These are phyloP conservation scores for Cybosia mesomella DNA, from an alignment of 2,888 invertebrate genomes.

Conservation along the genomic window DNA sequence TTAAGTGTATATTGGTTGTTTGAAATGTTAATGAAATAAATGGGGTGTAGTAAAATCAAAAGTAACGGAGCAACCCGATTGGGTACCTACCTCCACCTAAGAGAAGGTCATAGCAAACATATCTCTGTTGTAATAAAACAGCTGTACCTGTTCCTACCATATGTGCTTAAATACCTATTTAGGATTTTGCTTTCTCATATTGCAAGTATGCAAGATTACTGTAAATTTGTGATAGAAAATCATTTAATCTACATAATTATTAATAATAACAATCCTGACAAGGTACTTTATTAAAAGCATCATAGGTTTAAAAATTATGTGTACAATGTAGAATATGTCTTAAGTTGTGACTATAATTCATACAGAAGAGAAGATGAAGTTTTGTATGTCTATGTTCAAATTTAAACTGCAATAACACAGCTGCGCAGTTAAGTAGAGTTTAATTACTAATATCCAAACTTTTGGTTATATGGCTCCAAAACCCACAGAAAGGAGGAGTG, in stretches of 20 bases:
- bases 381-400: background rate
- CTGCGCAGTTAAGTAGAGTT: conserved; percentile 12
- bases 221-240: no score
- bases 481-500: conserved; percentile 37
- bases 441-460: conserved; percentile 30
- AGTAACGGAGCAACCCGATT: background rate
- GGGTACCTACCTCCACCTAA: background rate
- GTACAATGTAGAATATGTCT: no score
- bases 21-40: background rate
- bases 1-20: background rate
- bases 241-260: no score
- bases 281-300: no score
- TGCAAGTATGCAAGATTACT: no score
- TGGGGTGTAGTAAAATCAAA: background rate
- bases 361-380: background rate
- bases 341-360: no score
- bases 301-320: no score
- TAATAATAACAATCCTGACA: no score
- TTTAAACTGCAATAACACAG: background rate
- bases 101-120: background rate
- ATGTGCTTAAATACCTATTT: background rate
- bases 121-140: background rate
- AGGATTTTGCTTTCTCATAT: no score
- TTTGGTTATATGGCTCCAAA: conserved; percentile 38
- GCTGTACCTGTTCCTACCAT: background rate